Evolutionary conservation across 2,113 vertebrate genomes (phyloP).

Genomic region (Charadrius vociferus): DNA sequence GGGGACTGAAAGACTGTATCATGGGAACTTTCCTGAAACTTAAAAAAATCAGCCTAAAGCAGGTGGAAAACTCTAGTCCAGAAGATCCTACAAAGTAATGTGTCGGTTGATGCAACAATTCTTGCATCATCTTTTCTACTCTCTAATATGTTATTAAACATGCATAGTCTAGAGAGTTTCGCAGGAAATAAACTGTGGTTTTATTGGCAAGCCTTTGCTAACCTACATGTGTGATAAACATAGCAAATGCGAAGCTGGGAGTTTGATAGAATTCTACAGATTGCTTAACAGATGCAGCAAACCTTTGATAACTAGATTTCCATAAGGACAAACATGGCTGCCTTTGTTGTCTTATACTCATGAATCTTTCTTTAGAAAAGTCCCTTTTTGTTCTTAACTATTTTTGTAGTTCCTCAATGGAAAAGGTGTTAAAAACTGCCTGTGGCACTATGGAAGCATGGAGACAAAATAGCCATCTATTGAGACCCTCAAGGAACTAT

Average conservation of each 20-base stretch:
- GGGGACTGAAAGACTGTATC: not conserved
- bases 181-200: not conserved
- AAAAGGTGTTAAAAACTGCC: not conserved
- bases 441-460: not conserved
- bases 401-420: slow-evolving; percentile 32
- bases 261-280: not conserved
- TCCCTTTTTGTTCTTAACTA: not conserved
- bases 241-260: not conserved
- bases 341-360: not conserved
- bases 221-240: not conserved
- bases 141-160: not conserved
- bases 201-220: not conserved
- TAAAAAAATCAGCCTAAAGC: not conserved
- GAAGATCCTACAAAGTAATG: not conserved
- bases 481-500: slow-evolving; percentile 34
- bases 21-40: not conserved
- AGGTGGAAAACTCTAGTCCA: not conserved
- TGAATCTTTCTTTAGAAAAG: not conserved
- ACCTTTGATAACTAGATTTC: not conserved
- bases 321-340: fast-evolving
- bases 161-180: not conserved
- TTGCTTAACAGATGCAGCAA: not conserved
- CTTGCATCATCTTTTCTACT: not conserved
- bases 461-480: not conserved
- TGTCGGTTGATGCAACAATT: not conserved